phyloP scores from a whole-genome alignment of 2,113 vertebrate genomes.

The Xyliphius kryptos region DNA sequence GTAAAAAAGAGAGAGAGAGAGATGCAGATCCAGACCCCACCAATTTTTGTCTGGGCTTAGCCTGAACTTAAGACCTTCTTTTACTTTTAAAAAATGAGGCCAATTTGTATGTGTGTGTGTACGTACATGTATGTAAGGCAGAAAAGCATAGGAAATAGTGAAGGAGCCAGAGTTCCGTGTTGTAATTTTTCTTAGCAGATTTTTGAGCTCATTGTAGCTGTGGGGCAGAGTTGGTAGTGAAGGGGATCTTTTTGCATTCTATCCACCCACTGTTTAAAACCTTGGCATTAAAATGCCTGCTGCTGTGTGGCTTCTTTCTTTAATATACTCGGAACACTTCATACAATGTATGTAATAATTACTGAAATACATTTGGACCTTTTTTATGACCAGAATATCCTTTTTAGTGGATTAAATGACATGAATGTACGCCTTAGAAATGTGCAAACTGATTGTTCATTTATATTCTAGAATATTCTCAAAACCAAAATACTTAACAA shows the following conservation, averaged over 20 bases:
- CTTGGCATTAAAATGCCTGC: constrained; percentile 15
- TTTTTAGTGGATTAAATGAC: no score
- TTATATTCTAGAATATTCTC: no score
- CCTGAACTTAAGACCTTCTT: constrained; percentile 57
- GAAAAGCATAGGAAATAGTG: constrained; percentile 23
- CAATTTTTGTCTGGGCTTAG: constrained; percentile 64
- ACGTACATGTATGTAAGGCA: constrained; percentile 11
- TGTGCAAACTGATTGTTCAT: no score
- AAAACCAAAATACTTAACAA: no score
- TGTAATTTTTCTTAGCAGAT: constrained; percentile 33
- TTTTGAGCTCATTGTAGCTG: constrained; percentile 26
- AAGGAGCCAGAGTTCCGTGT: constrained; percentile 15
- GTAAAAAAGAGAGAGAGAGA: constrained; percentile 56
- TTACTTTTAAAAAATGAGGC: constrained; percentile 63
- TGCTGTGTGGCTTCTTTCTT: not conserved
- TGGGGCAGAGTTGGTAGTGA: constrained; percentile 27
- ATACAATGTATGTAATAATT: not conserved
- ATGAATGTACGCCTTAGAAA: no score
- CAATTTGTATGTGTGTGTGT: constrained; percentile 39
- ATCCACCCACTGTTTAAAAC: constrained; percentile 27
- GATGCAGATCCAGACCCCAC: constrained; percentile 50
- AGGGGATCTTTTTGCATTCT: constrained; percentile 29
- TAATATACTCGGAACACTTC: not conserved
- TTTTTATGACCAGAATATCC: no score
- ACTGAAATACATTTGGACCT: constrained; percentile 3